These are phyloP conservation scores for Lagenorhynchus albirostris DNA, from an alignment of 2,113 vertebrate genomes.

Conservation along the genomic window DNA sequence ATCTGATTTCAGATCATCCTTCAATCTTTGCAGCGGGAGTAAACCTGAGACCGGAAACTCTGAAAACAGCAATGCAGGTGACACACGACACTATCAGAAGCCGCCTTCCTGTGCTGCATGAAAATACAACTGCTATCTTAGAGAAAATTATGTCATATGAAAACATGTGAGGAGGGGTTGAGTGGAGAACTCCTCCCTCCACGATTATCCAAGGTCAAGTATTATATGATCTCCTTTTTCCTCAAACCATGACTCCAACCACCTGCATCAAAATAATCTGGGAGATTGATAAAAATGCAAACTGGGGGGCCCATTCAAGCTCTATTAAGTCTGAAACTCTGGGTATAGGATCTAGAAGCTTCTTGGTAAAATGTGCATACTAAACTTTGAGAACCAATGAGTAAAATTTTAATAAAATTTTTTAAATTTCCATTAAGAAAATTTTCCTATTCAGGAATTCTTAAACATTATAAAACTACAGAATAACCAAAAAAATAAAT, in stretches of 20 bases:
- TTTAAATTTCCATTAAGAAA: conserved; percentile 32
- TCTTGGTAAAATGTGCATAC: neutral
- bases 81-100: neutral
- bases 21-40: conserved; percentile 56
- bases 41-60: conserved; percentile 40
- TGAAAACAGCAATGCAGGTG: conserved; percentile 56
- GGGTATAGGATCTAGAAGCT: neutral
- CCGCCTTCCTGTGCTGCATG: neutral
- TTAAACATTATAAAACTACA: neutral
- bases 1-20: conserved; percentile 73
- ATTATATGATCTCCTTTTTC: neutral
- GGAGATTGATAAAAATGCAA: neutral
- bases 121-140: neutral
- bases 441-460: conserved; percentile 48
- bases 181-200: neutral
- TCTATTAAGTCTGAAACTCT: neutral
- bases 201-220: neutral
- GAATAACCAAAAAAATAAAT: neutral
- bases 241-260: neutral
- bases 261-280: neutral
- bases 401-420: neutral
- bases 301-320: neutral
- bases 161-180: neutral
- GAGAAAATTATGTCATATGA: neutral
- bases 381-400: neutral